Percentiles rank a stretch among this genome's conserved stretches.
Conservation (phyloP, 2,113 vertebrate genomes). For the Suncus etruscus region DNA sequence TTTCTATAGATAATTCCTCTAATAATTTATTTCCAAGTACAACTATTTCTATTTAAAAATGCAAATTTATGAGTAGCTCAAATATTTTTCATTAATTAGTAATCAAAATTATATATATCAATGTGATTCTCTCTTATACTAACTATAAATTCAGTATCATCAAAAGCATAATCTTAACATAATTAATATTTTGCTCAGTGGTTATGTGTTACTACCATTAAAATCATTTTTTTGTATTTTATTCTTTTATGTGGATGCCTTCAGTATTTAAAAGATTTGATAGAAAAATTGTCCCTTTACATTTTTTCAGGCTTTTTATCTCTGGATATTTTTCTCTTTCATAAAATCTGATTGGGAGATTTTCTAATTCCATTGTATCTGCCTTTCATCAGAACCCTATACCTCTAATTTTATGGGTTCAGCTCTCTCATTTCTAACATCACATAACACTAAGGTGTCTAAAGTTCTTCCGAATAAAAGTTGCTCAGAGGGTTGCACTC, state of each 20-base stretch:
- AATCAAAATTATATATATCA: neutral
- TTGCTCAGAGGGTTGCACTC: neutral
- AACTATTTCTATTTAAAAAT: neutral
- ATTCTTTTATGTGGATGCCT: neutral
- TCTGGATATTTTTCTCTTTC: neutral
- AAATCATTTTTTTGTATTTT: neutral
- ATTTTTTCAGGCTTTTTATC: conserved; percentile 17
- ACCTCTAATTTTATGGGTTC: conserved; percentile 9
- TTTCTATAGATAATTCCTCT: neutral
- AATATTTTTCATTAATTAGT: neutral
- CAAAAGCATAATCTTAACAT: conserved; percentile 19
- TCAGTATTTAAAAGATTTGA: neutral
- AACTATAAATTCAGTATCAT: neutral
- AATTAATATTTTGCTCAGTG: conserved; percentile 37
- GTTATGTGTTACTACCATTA: conserved; percentile 15
- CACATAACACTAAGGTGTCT: neutral
- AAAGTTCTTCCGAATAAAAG: neutral
- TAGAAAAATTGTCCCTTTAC: conserved; percentile 14
- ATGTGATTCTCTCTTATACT: too few species aligned
- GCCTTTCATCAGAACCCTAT: neutral
- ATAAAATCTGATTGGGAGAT: neutral
- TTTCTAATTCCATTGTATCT: neutral
- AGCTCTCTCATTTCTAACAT: too few species aligned
- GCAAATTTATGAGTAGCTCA: neutral
- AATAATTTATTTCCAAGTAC: neutral